Percentiles rank a stretch among this genome's conserved stretches.
Conservation (phyloP, 2,797 vertebrate genomes). For the Chelon auratus region DNA sequence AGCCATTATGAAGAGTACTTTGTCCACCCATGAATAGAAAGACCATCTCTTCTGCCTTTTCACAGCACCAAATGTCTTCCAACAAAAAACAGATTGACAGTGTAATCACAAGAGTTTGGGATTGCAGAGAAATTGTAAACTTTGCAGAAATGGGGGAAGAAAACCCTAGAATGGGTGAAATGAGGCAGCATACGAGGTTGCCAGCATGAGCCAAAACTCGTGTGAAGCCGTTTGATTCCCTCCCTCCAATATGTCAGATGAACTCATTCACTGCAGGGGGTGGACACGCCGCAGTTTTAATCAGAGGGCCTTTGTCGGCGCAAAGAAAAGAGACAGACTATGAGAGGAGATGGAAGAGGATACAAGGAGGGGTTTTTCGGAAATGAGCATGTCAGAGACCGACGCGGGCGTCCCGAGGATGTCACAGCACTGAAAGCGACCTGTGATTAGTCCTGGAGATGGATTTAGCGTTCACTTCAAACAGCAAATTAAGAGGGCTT, state of each 20-base stretch:
- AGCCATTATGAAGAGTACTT: background rate
- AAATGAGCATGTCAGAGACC: constrained; percentile 68
- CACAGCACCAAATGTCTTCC: constrained; percentile 23
- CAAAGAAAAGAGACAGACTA: constrained; percentile 47
- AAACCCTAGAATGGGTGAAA: constrained; percentile 46
- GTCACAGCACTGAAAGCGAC: constrained; percentile 58
- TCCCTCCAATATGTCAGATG: constrained; percentile 35
- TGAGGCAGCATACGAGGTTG: constrained; percentile 21
- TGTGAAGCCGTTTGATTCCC: constrained; percentile 60
- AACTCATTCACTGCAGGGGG: constrained; percentile 50
- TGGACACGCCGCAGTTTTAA: constrained; percentile 64
- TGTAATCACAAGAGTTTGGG: constrained; percentile 1
- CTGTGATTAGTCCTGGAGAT: constrained; percentile 65
- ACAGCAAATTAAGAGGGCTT: constrained; percentile 47
- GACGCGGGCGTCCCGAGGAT: constrained; percentile 44
- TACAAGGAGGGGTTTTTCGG: constrained; percentile 37
- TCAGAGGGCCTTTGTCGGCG: constrained; percentile 65
- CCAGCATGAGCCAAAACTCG: constrained; percentile 39
- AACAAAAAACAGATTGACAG: constrained; percentile 29
- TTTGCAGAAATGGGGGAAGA: no score
- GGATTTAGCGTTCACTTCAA: constrained; percentile 54
- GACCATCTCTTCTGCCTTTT: background rate
- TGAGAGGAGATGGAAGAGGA: constrained; percentile 50
- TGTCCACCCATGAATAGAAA: constrained; percentile 6
- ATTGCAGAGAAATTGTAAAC: background rate